Evolutionary conservation across 2,113 vertebrate species (phyloP).

Genomic region (Bostrychus sinensis): DNA sequence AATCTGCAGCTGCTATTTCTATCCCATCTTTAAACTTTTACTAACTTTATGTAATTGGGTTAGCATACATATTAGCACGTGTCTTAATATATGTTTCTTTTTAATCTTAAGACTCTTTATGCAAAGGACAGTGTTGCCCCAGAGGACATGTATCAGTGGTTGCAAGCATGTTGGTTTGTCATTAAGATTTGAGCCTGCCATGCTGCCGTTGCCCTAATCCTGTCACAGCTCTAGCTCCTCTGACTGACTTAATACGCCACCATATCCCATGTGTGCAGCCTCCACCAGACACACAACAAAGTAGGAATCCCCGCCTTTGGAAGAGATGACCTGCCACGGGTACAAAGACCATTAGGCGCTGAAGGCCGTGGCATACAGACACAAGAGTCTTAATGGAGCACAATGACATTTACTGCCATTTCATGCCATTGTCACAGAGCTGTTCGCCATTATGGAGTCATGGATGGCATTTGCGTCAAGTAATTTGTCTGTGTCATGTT

Average conservation of each 20-base stretch:
- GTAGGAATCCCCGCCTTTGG: slow-evolving; percentile 39
- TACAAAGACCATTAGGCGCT: slow-evolving; percentile 48
- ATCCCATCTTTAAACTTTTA: slow-evolving; percentile 21
- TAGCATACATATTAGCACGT: background rate
- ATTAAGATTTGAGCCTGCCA: slow-evolving; percentile 17
- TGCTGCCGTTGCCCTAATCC: slow-evolving; percentile 32
- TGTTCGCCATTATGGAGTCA: slow-evolving; percentile 21
- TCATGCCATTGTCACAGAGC: slow-evolving; percentile 20
- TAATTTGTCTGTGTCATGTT: slow-evolving; percentile 26
- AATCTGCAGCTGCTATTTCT: slow-evolving; percentile 16
- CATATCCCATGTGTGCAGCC: slow-evolving; percentile 33
- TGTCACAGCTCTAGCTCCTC: slow-evolving; percentile 17
- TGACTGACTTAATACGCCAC: slow-evolving; percentile 27
- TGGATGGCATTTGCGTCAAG: slow-evolving; percentile 30
- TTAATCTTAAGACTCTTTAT: slow-evolving; percentile 14
- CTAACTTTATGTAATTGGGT: slow-evolving; percentile 13
- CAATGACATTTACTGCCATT: slow-evolving; percentile 57
- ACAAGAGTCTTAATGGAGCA: slow-evolving; percentile 53
- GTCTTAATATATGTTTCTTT: slow-evolving; percentile 16
- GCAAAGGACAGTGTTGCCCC: slow-evolving; percentile 24
- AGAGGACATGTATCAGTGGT: slow-evolving; percentile 14
- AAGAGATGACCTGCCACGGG: slow-evolving; percentile 48
- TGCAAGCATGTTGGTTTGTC: slow-evolving; percentile 12
- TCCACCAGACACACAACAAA: slow-evolving; percentile 14
- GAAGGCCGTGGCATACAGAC: slow-evolving; percentile 43